phyloP scores from a whole-genome alignment of 2,888 invertebrate species.

The Vanessa cardui region DNA sequence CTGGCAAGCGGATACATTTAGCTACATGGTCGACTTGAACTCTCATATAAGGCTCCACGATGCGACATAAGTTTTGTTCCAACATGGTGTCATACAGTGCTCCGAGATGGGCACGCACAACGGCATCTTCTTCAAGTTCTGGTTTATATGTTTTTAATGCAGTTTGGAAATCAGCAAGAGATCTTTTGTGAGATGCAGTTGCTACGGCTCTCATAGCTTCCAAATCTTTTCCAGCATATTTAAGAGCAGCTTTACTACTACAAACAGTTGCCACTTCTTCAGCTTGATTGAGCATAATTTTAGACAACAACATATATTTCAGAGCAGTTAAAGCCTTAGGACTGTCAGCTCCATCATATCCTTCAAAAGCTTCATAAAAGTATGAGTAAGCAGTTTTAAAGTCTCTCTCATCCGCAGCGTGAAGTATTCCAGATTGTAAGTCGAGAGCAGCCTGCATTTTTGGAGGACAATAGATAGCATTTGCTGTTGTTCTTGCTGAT shows the following conservation, averaged over 20 bases:
- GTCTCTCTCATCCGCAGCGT: slow-evolving; percentile 99
- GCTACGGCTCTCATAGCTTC: slow-evolving; percentile 99
- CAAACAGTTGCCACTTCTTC: slow-evolving; percentile 98
- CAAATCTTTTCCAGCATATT: slow-evolving; percentile 96
- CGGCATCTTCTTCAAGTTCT: slow-evolving; percentile 97
- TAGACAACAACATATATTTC: slow-evolving; percentile 99
- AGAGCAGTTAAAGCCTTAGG: slow-evolving; percentile 96
- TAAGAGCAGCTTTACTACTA: slow-evolving; percentile 97
- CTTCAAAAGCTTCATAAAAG: slow-evolving; percentile 99
- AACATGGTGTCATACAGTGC: slow-evolving; percentile 99
- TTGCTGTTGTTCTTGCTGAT: slow-evolving; percentile 99
- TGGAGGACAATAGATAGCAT: slow-evolving; percentile 99
- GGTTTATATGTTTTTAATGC: slow-evolving; percentile 93
- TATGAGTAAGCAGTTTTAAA: slow-evolving; percentile 99
- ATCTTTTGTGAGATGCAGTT: slow-evolving; percentile 97
- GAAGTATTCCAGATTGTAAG: slow-evolving; percentile 98
- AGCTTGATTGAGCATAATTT: slow-evolving; percentile 98
- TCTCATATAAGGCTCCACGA: slow-evolving; percentile 99
- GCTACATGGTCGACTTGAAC: slow-evolving; percentile 98
- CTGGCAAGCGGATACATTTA: slow-evolving; percentile 93
- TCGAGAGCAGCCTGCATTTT: slow-evolving; percentile 99
- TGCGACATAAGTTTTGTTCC: slow-evolving; percentile 98
- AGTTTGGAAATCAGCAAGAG: slow-evolving; percentile 97
- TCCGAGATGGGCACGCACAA: slow-evolving; percentile 97
- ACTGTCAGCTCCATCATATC: slow-evolving; percentile 97